Percentiles rank a stretch among this genome's conserved stretches.
These are phyloP conservation scores for Chrysolina oricalcia DNA, from an alignment of 2,888 invertebrate genomes.

Conservation along the genomic window DNA sequence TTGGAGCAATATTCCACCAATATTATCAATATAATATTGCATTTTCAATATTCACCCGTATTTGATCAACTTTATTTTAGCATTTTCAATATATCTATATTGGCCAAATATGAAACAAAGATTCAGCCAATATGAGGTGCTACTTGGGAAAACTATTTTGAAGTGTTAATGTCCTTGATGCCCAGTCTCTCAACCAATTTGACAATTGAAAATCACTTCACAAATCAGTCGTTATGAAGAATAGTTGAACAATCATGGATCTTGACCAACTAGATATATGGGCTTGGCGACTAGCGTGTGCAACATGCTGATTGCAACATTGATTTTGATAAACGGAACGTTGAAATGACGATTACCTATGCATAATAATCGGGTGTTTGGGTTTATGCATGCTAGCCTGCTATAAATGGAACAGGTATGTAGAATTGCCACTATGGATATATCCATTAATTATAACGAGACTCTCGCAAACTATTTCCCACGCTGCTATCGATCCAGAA, in stretches of 20 bases:
- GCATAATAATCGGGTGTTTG: conserved; percentile 10
- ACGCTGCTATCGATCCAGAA: not conserved
- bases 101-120: no score
- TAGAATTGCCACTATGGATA: not conserved
- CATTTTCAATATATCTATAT: no score
- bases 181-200: no score
- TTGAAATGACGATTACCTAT: conserved; percentile 25
- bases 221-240: no score
- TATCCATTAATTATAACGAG: conserved; percentile 12
- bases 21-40: no score
- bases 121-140: no score
- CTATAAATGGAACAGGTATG: conserved; percentile 21
- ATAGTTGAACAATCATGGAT: not conserved
- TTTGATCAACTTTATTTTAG: no score
- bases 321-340: conserved; percentile 22
- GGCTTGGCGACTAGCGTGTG: conserved; percentile 18
- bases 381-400: conserved; percentile 20
- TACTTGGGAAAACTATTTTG: no score
- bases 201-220: no score
- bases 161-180: no score
- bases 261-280: conserved; percentile 5
- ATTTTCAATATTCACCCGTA: no score
- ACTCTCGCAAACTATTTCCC: conserved; percentile 5
- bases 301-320: conserved; percentile 16
- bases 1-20: no score